Conservation (phyloP, 1,140 invertebrate species). For the Triops longicaudatus region DNA sequence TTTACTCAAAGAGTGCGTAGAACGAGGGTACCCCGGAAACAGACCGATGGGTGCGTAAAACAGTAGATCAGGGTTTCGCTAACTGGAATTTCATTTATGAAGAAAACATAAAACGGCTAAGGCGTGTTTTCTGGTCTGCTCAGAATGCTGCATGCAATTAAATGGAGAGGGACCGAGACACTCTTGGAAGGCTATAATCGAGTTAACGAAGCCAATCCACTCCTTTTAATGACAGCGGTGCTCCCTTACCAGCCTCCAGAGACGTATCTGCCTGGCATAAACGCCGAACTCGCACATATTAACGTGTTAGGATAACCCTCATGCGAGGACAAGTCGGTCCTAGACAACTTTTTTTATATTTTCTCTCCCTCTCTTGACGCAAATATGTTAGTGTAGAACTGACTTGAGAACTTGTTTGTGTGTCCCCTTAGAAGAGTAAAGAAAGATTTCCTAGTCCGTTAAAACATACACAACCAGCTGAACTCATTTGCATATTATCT, state of each 20-base stretch:
- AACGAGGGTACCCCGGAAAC: no score
- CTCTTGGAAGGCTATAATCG: conserved; percentile 14
- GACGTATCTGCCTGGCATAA: background rate
- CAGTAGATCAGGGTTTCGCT: no score
- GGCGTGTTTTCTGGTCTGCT: background rate
- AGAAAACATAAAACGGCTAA: background rate
- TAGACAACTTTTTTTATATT: background rate
- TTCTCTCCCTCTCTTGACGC: background rate
- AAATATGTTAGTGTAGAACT: background rate
- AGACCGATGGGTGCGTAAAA: no score
- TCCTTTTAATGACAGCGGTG: conserved; percentile 7
- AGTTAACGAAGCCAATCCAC: conserved; percentile 14
- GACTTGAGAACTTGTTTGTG: background rate
- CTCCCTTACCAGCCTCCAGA: conserved; percentile 13
- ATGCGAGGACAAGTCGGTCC: background rate
- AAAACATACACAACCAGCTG: background rate
- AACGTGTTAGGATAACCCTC: background rate
- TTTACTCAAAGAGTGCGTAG: no score
- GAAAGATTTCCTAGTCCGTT: background rate
- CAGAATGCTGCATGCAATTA: background rate
- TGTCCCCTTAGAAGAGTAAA: background rate
- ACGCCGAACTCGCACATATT: conserved; percentile 1
- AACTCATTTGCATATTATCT: background rate
- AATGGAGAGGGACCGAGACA: background rate
- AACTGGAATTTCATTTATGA: background rate